A percentile compares a stretch with the other conserved stretches of the same genome.
Evolutionary conservation across 2,797 vertebrate genomes (phyloP).

Genomic region (Phyllotis vaccarum): DNA sequence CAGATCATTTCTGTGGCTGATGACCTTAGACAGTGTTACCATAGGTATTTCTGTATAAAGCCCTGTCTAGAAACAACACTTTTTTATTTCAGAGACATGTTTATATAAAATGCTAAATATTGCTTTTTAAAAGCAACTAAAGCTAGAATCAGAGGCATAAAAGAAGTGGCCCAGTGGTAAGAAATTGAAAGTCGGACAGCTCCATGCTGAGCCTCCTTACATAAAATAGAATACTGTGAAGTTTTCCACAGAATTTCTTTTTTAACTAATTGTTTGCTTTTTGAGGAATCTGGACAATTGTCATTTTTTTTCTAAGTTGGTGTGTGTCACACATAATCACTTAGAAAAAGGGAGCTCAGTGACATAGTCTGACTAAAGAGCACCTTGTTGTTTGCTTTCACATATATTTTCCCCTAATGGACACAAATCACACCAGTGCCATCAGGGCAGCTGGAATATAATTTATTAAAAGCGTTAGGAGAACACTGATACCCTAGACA

Average conservation of each 20-base stretch:
- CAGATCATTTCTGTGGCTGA: slow-evolving; percentile 57
- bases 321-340: neutral
- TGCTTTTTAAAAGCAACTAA: slow-evolving; percentile 59
- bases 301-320: slow-evolving; percentile 27
- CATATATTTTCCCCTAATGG: neutral
- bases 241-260: slow-evolving; percentile 44
- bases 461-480: neutral
- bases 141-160: slow-evolving; percentile 46
- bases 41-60: slow-evolving; percentile 62
- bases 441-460: neutral
- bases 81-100: slow-evolving; percentile 50
- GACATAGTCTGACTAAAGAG: neutral
- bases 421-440: neutral
- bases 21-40: slow-evolving; percentile 25
- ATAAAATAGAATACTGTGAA: neutral
- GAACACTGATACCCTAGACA: neutral
- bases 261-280: neutral
- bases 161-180: neutral
- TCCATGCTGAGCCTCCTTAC: neutral
- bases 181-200: slow-evolving; percentile 19
- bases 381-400: slow-evolving; percentile 1
- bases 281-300: neutral
- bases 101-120: slow-evolving; percentile 58
- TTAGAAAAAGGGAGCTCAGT: neutral
- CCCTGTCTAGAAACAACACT: slow-evolving; percentile 52